These are phyloP conservation scores for Blastobasis lacticolella DNA, from an alignment of 2,888 invertebrate species.

Conservation along the genomic window DNA sequence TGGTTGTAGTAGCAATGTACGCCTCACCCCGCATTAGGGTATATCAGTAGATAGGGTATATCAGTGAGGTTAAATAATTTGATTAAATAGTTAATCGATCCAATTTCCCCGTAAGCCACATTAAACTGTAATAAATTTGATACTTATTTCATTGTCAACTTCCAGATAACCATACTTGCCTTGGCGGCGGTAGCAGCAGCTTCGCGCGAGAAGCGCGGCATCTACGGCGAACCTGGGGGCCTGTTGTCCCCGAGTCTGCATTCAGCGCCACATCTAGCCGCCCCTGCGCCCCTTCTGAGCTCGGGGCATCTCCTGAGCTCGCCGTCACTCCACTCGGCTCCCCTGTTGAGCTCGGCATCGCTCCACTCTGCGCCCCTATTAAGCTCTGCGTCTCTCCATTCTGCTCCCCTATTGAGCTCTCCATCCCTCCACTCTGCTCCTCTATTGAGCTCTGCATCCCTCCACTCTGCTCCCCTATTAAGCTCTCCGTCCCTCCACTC, in stretches of 20 bases:
- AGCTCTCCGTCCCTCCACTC: conserved; percentile 8
- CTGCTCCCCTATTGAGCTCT: conserved; percentile 17
- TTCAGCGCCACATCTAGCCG: conserved; percentile 14
- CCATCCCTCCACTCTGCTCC: conserved; percentile 11
- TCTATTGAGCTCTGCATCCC: conserved; percentile 12
- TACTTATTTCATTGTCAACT: no score
- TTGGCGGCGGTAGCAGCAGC: conserved; percentile 29
- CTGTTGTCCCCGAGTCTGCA: conserved; percentile 23
- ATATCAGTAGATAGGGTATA: no score
- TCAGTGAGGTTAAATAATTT: no score
- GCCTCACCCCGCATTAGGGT: no score
- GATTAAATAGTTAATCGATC: no score
- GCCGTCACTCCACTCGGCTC: not conserved
- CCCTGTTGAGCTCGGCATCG: conserved; percentile 8
- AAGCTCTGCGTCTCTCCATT: not conserved
- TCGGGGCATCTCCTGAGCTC: no score
- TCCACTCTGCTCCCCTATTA: conserved; percentile 12
- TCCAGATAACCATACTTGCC: conserved; percentile 20
- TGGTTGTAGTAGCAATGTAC: no score
- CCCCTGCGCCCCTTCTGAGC: conserved; percentile 8
- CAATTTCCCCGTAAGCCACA: no score
- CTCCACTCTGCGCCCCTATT: conserved; percentile 9
- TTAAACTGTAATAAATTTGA: no score
- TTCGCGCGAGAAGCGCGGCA: conserved; percentile 39
- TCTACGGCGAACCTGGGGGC: conserved; percentile 35